Percentiles rank a stretch among this genome's conserved stretches.
Conservation (phyloP, 1,140 invertebrate species). For the Neuroterus valhalla region DNA sequence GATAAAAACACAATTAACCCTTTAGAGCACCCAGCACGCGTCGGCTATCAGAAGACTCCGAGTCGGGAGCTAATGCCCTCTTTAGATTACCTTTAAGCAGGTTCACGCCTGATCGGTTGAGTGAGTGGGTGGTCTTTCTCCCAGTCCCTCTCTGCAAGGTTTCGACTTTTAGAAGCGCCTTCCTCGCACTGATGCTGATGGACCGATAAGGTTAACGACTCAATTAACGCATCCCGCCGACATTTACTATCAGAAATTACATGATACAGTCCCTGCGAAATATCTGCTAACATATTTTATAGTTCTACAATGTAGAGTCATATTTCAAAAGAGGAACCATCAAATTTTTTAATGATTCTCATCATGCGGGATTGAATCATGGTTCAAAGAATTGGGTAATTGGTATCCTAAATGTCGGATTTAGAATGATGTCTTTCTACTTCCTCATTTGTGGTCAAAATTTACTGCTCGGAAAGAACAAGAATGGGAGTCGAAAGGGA, state of each 20-base stretch:
- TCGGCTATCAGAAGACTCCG: slow-evolving; percentile 52
- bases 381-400: slow-evolving; percentile 5
- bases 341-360: no score
- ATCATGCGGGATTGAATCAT: neutral
- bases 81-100: slow-evolving; percentile 58
- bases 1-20: slow-evolving; percentile 66
- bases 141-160: neutral
- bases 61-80: slow-evolving; percentile 56
- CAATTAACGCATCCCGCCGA: neutral
- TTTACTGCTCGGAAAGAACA: neutral
- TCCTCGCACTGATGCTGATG: neutral
- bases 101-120: slow-evolving; percentile 49
- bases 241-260: neutral
- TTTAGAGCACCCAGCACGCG: slow-evolving; percentile 58
- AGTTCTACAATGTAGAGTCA: no score
- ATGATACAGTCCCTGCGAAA: neutral
- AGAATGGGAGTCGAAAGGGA: neutral
- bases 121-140: slow-evolving; percentile 49
- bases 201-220: slow-evolving; percentile 22
- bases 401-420: neutral
- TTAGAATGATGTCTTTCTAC: neutral
- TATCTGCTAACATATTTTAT: no score
- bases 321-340: no score
- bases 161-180: slow-evolving; percentile 2
- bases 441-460: slow-evolving; percentile 26